Base-by-base conservation (phyloP, 1,140 invertebrate species). In the Lethrus apterus region DNA sequence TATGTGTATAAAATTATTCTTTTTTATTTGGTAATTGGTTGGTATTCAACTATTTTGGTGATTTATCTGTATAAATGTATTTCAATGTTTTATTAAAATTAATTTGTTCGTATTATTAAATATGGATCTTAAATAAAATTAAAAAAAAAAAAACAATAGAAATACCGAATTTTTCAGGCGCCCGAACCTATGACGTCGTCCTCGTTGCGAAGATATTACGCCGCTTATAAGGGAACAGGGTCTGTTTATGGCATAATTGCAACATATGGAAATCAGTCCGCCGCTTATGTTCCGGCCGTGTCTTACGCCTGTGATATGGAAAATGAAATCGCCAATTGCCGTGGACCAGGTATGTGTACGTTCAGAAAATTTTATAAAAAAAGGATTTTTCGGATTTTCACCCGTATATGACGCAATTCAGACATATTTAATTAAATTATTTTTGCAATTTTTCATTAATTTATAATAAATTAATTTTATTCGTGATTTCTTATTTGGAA, bases 271-370 rank as follows among this genome's bases (percentile, higher is more conserved):
- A 59, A 68, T 46, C 45, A 58, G 2, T 72, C 74, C 48, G 73
- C 80, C 11, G 70, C 75, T 2, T 87, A 87, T 57, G 74, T 85
- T 2, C 82, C 84, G 2, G 67, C 68, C 4, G 66, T 77, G 34
- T 79, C 78, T 2, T 86, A 84, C 58, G 78, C 72, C 2, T 86
- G 83, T 61, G 66, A 71, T 51, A 63, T 71, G 5, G 19, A 63
- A 3, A 55, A 62, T 2, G 62, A 63, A 35, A 57, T 58, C 2
- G 62, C 64, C 15, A 62, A 66, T 11, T 80, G 78, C 52, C 45
- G 70, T 43, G 48, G 68, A 51, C 54, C 72, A 48, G 62, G 74
- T 74, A 69, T 51, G 59, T 60, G 9, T n/a, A n/a, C n/a, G n/a
- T n/a, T n/a, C n/a, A n/a, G n/a, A n/a, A n/a, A n/a, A n/a, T n/a